These are phyloP conservation scores for Brachionus koreanus DNA, from an alignment of 1,140 invertebrate genomes.

Conservation along the genomic window DNA sequence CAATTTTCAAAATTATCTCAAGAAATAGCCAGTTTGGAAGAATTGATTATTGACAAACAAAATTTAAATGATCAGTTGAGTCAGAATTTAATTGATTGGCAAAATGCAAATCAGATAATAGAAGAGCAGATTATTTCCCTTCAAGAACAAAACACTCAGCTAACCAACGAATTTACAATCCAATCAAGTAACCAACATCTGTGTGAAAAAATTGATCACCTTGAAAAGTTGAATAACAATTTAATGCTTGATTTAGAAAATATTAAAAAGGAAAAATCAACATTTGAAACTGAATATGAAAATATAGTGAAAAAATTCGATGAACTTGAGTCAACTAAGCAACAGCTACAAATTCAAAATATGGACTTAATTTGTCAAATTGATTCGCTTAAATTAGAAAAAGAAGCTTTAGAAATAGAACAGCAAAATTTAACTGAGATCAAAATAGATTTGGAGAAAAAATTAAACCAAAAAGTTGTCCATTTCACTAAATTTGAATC, in stretches of 20 bases:
- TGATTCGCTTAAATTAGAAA: not conserved
- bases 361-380: not conserved
- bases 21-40: not conserved
- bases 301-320: too few species aligned
- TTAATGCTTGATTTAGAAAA: not conserved
- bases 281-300: too few species aligned
- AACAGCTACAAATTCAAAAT: conserved; percentile 29
- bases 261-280: not conserved
- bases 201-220: too few species aligned
- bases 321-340: too few species aligned
- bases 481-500: too few species aligned
- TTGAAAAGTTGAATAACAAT: too few species aligned
- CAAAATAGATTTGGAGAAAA: too few species aligned
- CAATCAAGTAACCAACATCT: too few species aligned
- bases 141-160: too few species aligned
- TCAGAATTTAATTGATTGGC: conserved; percentile 25
- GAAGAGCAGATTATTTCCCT: conserved; percentile 11
- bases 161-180: too few species aligned
- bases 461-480: too few species aligned
- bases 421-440: not conserved
- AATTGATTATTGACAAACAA: conserved; percentile 15
- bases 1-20: too few species aligned
- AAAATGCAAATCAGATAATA: not conserved
- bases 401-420: conserved; percentile 16
- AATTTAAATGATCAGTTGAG: not conserved